Evolutionary conservation across 2,888 invertebrate genomes (phyloP), one percentile per base, ranked within the genome.

Genomic region (Lasius fuliginosus): DNA sequence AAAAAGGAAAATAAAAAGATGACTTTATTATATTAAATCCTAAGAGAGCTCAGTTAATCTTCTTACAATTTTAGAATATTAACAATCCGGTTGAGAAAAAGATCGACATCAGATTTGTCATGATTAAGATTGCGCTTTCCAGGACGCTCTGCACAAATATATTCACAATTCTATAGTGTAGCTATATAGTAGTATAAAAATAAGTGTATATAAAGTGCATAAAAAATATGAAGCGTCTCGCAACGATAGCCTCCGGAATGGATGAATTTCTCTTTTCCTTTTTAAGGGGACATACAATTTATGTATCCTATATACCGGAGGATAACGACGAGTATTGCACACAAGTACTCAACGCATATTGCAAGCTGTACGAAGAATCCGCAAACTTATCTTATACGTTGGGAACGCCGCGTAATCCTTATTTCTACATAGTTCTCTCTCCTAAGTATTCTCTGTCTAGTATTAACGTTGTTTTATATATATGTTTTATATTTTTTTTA

Each of bases 261-360:
- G 6, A 9, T 18, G 27, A 46, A 46, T n/a, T 69, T 82, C 42
- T 71, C 36, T 75, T 82, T 86, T 86, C 68, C 83, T 86, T 53
- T 67, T 33, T 68, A 86, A 88, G 86, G 87, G 89, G 23, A 23
- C 86, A 88, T 86, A 86, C 33, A 30, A 53, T 53, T 53, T n/a
- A 53, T 53, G 8, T n/a, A 53, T 53, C n/a, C 71, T 82, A 65
- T 84, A 87, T 33, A 23, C 74, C 62, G 46, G 53, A 85, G 74
- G 86, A 71, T 87, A 88, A 84, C 85, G 85, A 90, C 89, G 83
- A 73, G 27, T 93, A 94, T 94, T 94, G 94, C 94, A 94, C 94
- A 91, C 92, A 89, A 91, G 85, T 79, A 90, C 87, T 93, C 87
- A 86, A 91, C 89, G 79, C 53, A 33, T 91, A 90, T 90, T 89